These are phyloP conservation scores for Pantherophis alleghaniensis DNA, from an alignment of 2,797 vertebrate species.

Conservation along the genomic window DNA sequence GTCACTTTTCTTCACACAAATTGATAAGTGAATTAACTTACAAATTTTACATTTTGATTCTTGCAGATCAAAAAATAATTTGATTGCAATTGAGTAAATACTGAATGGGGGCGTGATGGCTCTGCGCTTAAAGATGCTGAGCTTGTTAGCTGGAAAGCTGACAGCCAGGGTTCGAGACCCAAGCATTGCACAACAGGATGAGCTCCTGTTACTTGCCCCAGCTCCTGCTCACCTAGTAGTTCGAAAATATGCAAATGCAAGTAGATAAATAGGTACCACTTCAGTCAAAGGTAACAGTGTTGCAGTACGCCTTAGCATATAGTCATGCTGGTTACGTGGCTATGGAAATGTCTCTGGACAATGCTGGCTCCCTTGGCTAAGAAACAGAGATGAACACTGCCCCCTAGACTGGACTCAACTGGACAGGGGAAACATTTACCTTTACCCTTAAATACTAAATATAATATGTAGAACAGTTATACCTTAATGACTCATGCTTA, in stretches of 20 bases:
- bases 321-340: not conserved
- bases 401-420: not conserved
- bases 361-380: not conserved
- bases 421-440: not conserved
- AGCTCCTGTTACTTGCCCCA: not conserved
- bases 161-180: not conserved
- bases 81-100: not conserved
- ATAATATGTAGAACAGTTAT: not conserved
- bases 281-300: not conserved
- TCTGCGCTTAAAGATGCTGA: not conserved
- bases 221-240: not conserved
- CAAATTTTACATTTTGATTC: not conserved
- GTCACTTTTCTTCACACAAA: not conserved
- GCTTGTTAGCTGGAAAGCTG: not conserved
- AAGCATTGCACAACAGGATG: not conserved
- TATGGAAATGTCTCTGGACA: not conserved
- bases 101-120: not conserved
- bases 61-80: not conserved
- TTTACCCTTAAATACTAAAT: not conserved
- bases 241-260: not conserved
- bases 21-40: not conserved
- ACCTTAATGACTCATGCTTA: not conserved
- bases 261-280: not conserved
- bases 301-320: not conserved
- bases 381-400: not conserved